Evolutionary conservation across 2,888 invertebrate genomes (phyloP).

Genomic region (Nymphalis urticae): DNA sequence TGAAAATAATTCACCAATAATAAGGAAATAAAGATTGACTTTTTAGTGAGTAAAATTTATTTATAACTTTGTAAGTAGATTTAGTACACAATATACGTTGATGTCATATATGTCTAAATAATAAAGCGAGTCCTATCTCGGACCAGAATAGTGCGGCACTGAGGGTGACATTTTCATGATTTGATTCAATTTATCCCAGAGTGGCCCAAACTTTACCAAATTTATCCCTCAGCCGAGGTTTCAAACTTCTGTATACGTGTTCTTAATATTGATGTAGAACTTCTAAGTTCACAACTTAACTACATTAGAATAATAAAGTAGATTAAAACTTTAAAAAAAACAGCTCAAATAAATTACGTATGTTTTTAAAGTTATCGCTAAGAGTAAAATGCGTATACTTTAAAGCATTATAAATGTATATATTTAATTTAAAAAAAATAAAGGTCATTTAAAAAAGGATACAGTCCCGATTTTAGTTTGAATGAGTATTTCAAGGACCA

Average conservation of each 20-base stretch:
- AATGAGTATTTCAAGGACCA: no score
- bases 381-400: neutral
- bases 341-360: neutral
- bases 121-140: slow-evolving; percentile 18
- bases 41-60: no score
- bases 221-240: slow-evolving; percentile 20
- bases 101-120: slow-evolving; percentile 16
- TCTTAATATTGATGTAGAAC: slow-evolving; percentile 27
- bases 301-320: slow-evolving; percentile 21
- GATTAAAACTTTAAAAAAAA: neutral
- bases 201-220: slow-evolving; percentile 38
- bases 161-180: slow-evolving; percentile 36
- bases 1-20: no score
- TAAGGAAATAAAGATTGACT: no score
- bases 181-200: slow-evolving; percentile 47
- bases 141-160: slow-evolving; percentile 13
- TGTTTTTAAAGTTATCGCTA: neutral
- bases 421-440: neutral
- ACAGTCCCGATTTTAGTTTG: no score
- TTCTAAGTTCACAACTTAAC: slow-evolving; percentile 12
- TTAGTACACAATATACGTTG: neutral
- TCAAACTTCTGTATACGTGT: slow-evolving; percentile 31
- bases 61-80: neutral
- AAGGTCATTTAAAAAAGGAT: no score
- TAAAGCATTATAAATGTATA: neutral